Conservation (phyloP, 1,140 invertebrate genomes). For the Drosophila punjabiensis region DNA sequence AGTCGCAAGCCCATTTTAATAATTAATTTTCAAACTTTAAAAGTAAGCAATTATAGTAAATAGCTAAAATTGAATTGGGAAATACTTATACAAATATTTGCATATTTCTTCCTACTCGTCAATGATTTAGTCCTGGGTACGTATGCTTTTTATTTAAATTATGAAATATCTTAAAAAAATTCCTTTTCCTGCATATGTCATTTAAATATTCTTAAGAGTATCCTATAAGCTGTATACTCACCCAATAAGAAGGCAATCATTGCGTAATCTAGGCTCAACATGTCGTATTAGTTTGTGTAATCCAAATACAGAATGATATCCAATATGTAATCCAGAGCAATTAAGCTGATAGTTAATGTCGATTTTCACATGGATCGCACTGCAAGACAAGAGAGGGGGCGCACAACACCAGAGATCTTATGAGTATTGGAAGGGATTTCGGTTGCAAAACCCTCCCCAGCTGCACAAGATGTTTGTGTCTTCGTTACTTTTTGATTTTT, state of each 20-base stretch:
- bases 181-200: too few relatives aligned
- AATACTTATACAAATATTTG: neutral
- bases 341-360: constrained; percentile 62
- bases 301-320: constrained; percentile 62
- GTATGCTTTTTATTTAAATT: too few relatives aligned
- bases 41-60: too few relatives aligned
- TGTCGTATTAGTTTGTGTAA: constrained; percentile 48
- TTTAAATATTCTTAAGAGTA: neutral
- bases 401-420: constrained; percentile 69
- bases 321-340: constrained; percentile 73
- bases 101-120: too few relatives aligned
- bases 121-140: too few relatives aligned
- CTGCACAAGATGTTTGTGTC: constrained; percentile 62
- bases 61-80: neutral
- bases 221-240: constrained; percentile 32
- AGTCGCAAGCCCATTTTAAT: neutral
- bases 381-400: constrained; percentile 58
- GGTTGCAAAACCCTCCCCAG: constrained; percentile 51
- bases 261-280: constrained; percentile 51
- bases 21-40: neutral
- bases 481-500: constrained; percentile 27
- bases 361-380: constrained; percentile 79
- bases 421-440: constrained; percentile 60
- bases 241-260: constrained; percentile 65
- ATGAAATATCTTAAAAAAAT: too few relatives aligned